Base-by-base conservation (phyloP, 2,797 vertebrate genomes). In the Poeciliopsis gracilis region DNA sequence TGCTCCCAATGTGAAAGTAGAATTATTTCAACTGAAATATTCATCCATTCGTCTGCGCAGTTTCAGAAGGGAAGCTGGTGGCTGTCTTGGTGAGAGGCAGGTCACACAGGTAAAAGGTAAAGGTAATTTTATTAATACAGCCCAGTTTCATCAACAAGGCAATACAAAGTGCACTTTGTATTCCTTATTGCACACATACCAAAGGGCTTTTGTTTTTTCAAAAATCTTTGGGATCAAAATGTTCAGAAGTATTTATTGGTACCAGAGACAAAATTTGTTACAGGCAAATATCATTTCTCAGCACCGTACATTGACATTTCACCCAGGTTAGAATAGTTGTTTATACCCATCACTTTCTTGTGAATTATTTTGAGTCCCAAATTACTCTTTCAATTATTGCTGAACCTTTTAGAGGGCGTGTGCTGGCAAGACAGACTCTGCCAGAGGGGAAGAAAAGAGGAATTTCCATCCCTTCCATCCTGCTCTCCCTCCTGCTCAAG, bases 381-480 rank as follows among this genome's bases (percentile, higher is more conserved):
- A 79, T 76, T 5, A 2, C 63, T 81, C 80, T 75, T 89, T 86
- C 86, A 90, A 90, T 89, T 89, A 82, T 84, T 71, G 46, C 71
- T 88, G 71, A 57, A 57, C 51, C 57, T 78, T 77, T 80, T 41
- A 51, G 72, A 74, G 18, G 0, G 15, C 12, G 46, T 73, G 70
- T 51, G 63, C 41, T 72, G 72, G 77, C 46, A 12, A 80, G 82
- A 86, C 86, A 85, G 77, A 86, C 77, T 85, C 73, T 0, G 77
- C 88, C 80, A 23, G 67, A 83, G 84, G 87, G 89, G 25, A 28
- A 30, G 36, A 74, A 73, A 83, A 84, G 70, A 73, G 33, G 45
- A 20, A 70, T 84, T 87, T 78, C 79, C 83, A 83, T 84, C 80
- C 87, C 83, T 71, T 74, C 89, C 38, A 41, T 87, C 90, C 90